These are phyloP conservation scores for Hozukius guyotensis DNA, from an alignment of 2,797 vertebrate species.

Conservation along the genomic window DNA sequence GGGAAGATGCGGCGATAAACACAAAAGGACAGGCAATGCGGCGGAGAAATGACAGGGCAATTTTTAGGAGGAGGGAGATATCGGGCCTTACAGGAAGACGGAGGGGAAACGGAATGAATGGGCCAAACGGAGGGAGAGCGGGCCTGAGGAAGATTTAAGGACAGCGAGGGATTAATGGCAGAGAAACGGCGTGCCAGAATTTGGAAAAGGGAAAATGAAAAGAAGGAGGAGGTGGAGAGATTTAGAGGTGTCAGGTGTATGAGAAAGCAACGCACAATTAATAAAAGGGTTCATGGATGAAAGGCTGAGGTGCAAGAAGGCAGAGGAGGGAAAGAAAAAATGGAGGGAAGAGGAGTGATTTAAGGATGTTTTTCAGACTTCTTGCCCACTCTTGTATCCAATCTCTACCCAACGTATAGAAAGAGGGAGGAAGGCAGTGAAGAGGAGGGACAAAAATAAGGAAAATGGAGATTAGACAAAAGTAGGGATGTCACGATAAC, in stretches of 20 bases:
- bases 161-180: slow-evolving; percentile 16
- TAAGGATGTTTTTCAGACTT: background rate
- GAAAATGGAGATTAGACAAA: background rate
- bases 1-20: slow-evolving; percentile 28
- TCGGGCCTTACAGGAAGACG: slow-evolving; percentile 1
- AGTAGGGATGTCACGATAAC: background rate
- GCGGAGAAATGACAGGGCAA: slow-evolving; percentile 17
- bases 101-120: background rate
- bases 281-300: slow-evolving; percentile 27
- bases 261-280: slow-evolving; percentile 11
- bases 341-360: background rate
- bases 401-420: background rate
- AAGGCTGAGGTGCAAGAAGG: background rate
- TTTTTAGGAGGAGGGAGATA: slow-evolving; percentile 14
- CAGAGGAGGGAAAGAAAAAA: background rate
- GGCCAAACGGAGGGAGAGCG: background rate
- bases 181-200: background rate
- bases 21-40: background rate
- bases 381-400: background rate
- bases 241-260: slow-evolving; percentile 23
- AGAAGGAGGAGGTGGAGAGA: background rate
- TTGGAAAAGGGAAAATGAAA: slow-evolving; percentile 12
- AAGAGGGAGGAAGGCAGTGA: background rate
- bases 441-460: background rate
- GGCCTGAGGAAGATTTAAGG: slow-evolving; percentile 7